These are phyloP conservation scores for Hippolais icterina DNA, from an alignment of 2,113 vertebrate genomes.

Conservation along the genomic window DNA sequence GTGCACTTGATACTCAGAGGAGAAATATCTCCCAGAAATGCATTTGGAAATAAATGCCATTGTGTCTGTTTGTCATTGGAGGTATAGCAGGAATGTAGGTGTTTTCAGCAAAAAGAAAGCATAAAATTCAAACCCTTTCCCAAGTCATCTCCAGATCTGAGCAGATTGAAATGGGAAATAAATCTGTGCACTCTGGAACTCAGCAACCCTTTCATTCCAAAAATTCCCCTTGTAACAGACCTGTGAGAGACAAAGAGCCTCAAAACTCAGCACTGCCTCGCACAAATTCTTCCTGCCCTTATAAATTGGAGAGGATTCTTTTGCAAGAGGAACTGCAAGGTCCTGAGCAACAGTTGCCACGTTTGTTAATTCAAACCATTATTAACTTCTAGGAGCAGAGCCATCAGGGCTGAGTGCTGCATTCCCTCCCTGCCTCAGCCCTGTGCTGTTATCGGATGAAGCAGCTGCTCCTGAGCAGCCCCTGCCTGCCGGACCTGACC, in stretches of 20 bases:
- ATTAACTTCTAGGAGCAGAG: background rate
- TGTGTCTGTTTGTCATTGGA: background rate
- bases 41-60: background rate
- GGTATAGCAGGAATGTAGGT: background rate
- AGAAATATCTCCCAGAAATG: background rate
- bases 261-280: background rate
- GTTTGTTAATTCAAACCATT: background rate
- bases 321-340: background rate
- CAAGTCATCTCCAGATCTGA: background rate
- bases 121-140: background rate
- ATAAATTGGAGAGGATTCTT: background rate
- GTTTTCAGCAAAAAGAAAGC: background rate
- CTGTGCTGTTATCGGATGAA: background rate
- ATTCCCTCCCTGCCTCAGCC: background rate
- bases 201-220: background rate
- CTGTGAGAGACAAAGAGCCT: background rate
- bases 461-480: background rate
- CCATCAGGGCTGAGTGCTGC: background rate
- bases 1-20: slow-evolving; percentile 7
- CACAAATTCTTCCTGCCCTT: background rate
- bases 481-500: background rate
- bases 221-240: background rate
- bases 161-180: background rate
- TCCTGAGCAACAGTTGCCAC: background rate
- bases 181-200: background rate